Conservation (phyloP, 2,797 vertebrate species). For the Lepilemur ruficaudatus region DNA sequence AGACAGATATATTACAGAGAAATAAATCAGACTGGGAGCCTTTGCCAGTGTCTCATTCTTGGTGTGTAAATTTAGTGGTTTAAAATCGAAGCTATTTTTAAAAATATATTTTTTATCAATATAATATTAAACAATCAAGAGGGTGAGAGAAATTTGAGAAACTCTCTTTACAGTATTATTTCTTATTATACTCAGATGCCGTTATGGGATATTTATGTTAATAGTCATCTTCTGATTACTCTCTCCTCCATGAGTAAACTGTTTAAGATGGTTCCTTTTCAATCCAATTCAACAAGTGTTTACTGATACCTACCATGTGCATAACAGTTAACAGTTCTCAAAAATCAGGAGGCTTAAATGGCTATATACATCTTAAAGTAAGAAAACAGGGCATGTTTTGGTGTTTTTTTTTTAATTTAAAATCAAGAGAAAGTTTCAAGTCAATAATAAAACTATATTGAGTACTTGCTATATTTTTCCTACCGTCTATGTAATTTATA, state of each 20-base stretch:
- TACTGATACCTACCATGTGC: background rate
- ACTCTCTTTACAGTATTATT: slow-evolving; percentile 46
- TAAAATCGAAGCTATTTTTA: slow-evolving; percentile 67
- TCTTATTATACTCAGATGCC: slow-evolving; percentile 35
- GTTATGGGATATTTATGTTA: slow-evolving; percentile 63
- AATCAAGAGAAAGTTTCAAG: slow-evolving; percentile 23
- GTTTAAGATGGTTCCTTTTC: slow-evolving; percentile 53
- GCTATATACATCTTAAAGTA: slow-evolving; percentile 38
- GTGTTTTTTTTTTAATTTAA: background rate
- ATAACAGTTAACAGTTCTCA: slow-evolving; percentile 4
- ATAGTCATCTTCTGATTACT: slow-evolving; percentile 38
- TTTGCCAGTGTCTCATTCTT: slow-evolving; percentile 66
- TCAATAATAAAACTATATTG: slow-evolving; percentile 5
- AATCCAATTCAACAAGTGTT: slow-evolving; percentile 51
- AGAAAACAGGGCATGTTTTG: background rate
- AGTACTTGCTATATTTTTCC: background rate
- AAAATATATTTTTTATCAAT: slow-evolving; percentile 65
- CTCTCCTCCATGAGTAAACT: slow-evolving; percentile 45
- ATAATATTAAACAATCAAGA: slow-evolving; percentile 57
- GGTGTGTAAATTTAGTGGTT: slow-evolving; percentile 70
- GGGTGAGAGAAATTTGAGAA: slow-evolving; percentile 37
- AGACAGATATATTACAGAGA: slow-evolving; percentile 77
- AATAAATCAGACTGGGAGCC: slow-evolving; percentile 76
- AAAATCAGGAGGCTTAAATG: slow-evolving; percentile 25
- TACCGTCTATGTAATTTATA: slow-evolving; percentile 15